These are phyloP conservation scores for Zygaena filipendulae DNA, from an alignment of 2,888 invertebrate genomes.

Conservation along the genomic window DNA sequence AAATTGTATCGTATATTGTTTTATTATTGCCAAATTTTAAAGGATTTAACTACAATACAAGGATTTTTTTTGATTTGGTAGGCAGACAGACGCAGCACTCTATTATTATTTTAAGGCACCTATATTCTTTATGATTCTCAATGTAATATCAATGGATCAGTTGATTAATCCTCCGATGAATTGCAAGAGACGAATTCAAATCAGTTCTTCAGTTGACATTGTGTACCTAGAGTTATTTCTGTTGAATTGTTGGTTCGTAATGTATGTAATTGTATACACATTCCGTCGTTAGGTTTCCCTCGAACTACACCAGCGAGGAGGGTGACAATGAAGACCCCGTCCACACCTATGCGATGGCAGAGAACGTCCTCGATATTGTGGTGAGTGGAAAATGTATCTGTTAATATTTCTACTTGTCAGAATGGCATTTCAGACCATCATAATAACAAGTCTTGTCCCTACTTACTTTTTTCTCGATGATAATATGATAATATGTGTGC, in stretches of 20 bases:
- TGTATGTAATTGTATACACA: background rate
- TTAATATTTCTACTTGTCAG: conserved; percentile 6
- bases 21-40: too few species aligned
- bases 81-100: too few species aligned
- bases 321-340: conserved; percentile 87
- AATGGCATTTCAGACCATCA: background rate
- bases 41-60: too few species aligned
- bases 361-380: conserved; percentile 95
- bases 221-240: background rate
- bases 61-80: too few species aligned
- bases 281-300: conserved; percentile 86
- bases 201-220: background rate
- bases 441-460: background rate
- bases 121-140: too few species aligned
- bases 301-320: conserved; percentile 96
- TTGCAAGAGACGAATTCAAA: too few species aligned
- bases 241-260: background rate
- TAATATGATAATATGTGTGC: background rate
- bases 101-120: too few species aligned
- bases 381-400: conserved; percentile 48
- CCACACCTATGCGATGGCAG: conserved; percentile 94
- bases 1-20: too few species aligned
- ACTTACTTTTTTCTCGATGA: background rate
- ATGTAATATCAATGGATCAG: too few species aligned
- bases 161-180: too few species aligned